Evolutionary conservation across 2,113 vertebrate genomes (phyloP).

Genomic region (Nettapus auritus): DNA sequence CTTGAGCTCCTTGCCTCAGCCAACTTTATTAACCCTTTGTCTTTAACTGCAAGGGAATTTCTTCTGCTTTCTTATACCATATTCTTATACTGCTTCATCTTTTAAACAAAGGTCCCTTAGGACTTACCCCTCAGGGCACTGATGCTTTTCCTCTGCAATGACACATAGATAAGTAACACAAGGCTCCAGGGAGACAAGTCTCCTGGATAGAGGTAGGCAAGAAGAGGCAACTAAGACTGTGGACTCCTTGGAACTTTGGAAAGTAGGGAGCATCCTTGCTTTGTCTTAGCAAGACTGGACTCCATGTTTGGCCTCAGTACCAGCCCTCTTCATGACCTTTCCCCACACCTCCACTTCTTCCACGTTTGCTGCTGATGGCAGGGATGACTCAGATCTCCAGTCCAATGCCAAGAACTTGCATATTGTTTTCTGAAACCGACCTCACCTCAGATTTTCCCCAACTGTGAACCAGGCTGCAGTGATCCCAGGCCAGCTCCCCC

Average conservation of each 20-base stretch:
- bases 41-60: neutral
- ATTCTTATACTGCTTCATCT: too few species aligned
- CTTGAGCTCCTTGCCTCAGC: neutral
- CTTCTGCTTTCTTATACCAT: neutral
- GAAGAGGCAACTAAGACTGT: neutral
- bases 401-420: neutral
- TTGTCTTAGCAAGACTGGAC: neutral
- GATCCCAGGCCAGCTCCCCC: neutral
- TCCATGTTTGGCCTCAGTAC: neutral
- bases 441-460: neutral
- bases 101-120: neutral
- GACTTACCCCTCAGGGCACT: neutral
- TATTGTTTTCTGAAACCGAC: neutral
- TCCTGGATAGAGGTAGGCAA: neutral
- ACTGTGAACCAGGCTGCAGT: neutral
- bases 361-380: neutral
- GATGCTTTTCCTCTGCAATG: neutral
- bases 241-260: neutral
- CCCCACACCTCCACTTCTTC: neutral
- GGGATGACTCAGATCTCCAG: neutral
- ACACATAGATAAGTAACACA: neutral
- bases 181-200: accelerated
- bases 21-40: neutral
- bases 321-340: neutral
- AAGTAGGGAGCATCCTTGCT: neutral